Evolutionary conservation across 2,888 invertebrate genomes (phyloP).

Genomic region (Philhelius pedissequus): DNA sequence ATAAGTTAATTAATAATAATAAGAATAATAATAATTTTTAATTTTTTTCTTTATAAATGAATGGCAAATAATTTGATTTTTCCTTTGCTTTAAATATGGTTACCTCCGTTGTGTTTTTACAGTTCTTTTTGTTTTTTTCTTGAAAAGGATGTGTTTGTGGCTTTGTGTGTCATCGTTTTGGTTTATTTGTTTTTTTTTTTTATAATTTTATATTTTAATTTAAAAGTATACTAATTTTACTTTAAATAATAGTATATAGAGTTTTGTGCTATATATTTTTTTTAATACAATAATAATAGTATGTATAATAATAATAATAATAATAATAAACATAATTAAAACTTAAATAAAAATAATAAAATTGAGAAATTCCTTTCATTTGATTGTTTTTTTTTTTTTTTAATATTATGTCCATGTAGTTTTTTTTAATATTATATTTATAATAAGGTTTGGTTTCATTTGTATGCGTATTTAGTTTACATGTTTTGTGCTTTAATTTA

Average conservation of each 20-base stretch:
- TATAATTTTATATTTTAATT: conserved; percentile 21
- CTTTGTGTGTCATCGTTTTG: conserved; percentile 56
- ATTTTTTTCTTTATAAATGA: conserved; percentile 35
- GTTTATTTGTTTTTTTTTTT: conserved; percentile 26
- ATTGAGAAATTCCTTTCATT: conserved; percentile 64
- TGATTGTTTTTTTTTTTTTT: conserved; percentile 55
- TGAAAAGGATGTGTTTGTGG: conserved; percentile 51
- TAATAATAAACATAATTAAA: conserved; percentile 63
- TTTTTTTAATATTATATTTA: conserved; percentile 63
- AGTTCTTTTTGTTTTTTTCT: conserved; percentile 5
- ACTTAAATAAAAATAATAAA: conserved; percentile 66
- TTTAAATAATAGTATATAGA: conserved; percentile 66
- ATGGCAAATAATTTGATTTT: conserved; percentile 50
- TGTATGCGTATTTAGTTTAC: conserved; percentile 66
- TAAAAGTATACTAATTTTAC: conserved; percentile 55
- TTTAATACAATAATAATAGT: conserved; percentile 67
- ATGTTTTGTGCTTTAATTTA: conserved; percentile 64
- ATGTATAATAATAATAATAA: conserved; percentile 49
- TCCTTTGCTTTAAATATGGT: conserved; percentile 35
- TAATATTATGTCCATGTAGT: conserved; percentile 36
- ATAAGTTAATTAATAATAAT: conserved; percentile 33
- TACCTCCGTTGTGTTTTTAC: conserved; percentile 49
- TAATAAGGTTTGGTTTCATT: conserved; percentile 67
- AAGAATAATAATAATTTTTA: conserved; percentile 43
- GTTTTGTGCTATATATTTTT: conserved; percentile 63